Evolutionary conservation across 2,888 invertebrate genomes (phyloP).

Genomic region (Xanthostigma xanthostigma): DNA sequence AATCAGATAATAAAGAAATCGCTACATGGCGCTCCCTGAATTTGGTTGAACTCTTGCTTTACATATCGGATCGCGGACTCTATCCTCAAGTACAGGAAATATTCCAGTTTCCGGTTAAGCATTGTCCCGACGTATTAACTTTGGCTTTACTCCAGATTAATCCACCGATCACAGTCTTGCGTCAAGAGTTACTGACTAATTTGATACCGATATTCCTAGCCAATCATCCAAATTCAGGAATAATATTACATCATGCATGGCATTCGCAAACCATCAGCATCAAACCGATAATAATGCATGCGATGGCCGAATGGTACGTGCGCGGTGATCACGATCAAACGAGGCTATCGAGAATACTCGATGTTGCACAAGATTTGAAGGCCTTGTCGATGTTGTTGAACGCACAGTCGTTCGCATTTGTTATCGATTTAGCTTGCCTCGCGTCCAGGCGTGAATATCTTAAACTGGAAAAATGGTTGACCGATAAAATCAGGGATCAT

Average conservation of each 20-base stretch:
- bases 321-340: conserved; percentile 87
- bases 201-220: conserved; percentile 87
- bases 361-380: conserved; percentile 90
- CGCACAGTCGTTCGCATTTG: conserved; percentile 84
- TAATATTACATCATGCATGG: conserved; percentile 95
- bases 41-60: conserved; percentile 74
- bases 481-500: conserved; percentile 92
- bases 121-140: conserved; percentile 88
- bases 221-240: conserved; percentile 91
- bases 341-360: conserved; percentile 83
- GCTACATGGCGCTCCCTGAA: conserved; percentile 88
- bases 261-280: conserved; percentile 57
- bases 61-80: conserved; percentile 75
- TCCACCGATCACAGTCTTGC: conserved; percentile 58
- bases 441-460: conserved; percentile 94
- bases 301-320: conserved; percentile 96
- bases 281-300: conserved; percentile 79
- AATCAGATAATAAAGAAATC: conserved; percentile 87
- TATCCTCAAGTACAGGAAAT: conserved; percentile 72
- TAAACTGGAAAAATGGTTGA: conserved; percentile 96
- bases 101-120: conserved; percentile 81
- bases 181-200: conserved; percentile 76
- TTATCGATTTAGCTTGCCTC: conserved; percentile 93
- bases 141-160: conserved; percentile 78
- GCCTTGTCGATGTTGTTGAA: conserved; percentile 84